Conservation (phyloP, 2,888 invertebrate species). For the Muscina levida region DNA sequence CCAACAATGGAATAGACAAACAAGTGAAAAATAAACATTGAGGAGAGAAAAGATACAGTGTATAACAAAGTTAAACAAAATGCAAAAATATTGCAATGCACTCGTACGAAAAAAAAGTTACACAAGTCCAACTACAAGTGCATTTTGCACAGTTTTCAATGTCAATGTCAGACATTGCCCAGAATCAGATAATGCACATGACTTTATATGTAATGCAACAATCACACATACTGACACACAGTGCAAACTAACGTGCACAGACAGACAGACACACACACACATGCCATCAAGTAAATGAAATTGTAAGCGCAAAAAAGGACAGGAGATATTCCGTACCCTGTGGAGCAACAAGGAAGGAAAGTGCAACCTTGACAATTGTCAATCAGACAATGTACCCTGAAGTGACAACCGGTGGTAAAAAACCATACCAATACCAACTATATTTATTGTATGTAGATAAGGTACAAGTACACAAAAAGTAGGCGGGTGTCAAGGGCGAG, state of each 20-base stretch:
- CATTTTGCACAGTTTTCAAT: slow-evolving; percentile 60
- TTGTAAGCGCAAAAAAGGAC: too few species aligned
- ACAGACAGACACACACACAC: too few species aligned
- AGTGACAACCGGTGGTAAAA: slow-evolving; percentile 6
- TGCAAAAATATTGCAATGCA: slow-evolving; percentile 11
- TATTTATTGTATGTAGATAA: too few species aligned
- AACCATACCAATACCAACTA: too few species aligned
- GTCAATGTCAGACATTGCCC: slow-evolving; percentile 61
- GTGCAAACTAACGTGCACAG: too few species aligned
- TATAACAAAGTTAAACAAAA: slow-evolving; percentile 48
- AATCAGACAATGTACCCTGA: slow-evolving; percentile 50
- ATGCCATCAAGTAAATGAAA: too few species aligned
- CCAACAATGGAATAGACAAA: not conserved
- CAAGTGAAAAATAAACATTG: not conserved
- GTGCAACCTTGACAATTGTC: slow-evolving; percentile 14
- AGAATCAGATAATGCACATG: slow-evolving; percentile 57
- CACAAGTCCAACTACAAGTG: not conserved
- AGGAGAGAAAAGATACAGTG: slow-evolving; percentile 33
- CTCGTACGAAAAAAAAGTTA: not conserved
- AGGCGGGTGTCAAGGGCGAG: not conserved
- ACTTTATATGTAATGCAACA: not conserved
- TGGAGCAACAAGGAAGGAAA: not conserved
- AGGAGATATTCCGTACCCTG: too few species aligned
- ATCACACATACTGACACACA: not conserved
- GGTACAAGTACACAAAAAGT: not conserved